Conservation (phyloP, 2,888 invertebrate species). For the Platycnemis pennipes region DNA sequence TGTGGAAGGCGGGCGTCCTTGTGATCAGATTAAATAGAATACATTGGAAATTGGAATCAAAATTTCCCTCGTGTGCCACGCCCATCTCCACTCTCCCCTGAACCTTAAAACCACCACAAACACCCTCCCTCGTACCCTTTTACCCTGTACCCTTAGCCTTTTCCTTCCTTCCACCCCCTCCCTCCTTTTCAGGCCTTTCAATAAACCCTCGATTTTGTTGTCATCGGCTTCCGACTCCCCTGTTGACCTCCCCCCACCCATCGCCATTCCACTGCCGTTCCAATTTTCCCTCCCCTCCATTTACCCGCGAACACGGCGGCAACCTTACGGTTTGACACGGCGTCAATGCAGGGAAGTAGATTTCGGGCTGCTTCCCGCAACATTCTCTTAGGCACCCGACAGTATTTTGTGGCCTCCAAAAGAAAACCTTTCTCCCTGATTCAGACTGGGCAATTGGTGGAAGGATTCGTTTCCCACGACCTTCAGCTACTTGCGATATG, state of each 20-base stretch:
- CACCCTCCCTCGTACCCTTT: not conserved
- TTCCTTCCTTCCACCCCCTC: not conserved
- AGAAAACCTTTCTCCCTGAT: too few relatives aligned
- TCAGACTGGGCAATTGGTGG: too few relatives aligned
- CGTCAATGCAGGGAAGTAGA: too few relatives aligned
- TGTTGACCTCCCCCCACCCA: not conserved
- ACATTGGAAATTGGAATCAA: not conserved
- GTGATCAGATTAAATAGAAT: not conserved
- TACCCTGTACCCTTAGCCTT: not conserved
- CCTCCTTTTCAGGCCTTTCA: not conserved
- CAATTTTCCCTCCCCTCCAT: not conserved
- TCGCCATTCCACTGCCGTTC: not conserved
- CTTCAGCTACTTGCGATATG: too few relatives aligned
- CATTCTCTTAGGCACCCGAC: too few relatives aligned
- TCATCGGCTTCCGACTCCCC: not conserved
- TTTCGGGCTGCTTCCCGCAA: too few relatives aligned
- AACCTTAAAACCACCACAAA: not conserved
- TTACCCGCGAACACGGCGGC: too few relatives aligned
- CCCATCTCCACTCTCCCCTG: not conserved
- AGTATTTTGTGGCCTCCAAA: too few relatives aligned
- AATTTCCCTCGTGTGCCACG: not conserved
- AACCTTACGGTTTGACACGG: too few relatives aligned
- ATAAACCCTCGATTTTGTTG: not conserved
- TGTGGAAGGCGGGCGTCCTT: not conserved
- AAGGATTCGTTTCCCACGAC: too few relatives aligned